These are phyloP conservation scores for Apodemia zela DNA, from an alignment of 2,888 invertebrate species.

Conservation along the genomic window DNA sequence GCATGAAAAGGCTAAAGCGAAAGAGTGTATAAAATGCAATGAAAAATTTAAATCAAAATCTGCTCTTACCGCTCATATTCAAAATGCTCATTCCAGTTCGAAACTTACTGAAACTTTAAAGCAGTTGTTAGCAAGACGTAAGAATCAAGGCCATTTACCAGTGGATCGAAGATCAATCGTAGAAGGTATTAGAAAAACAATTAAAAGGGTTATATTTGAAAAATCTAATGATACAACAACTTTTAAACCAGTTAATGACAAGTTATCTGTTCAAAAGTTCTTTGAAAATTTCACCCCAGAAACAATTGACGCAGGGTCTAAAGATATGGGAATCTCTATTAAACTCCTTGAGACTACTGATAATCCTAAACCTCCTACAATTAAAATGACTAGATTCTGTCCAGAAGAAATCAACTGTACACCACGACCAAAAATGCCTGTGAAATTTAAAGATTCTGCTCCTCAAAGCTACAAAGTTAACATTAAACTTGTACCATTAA, in stretches of 20 bases:
- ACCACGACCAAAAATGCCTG: constrained; percentile 47
- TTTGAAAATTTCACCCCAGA: constrained; percentile 64
- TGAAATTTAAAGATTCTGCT: constrained; percentile 40
- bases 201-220: constrained; percentile 43
- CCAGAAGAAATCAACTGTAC: constrained; percentile 19
- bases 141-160: constrained; percentile 27
- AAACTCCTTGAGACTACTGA: constrained; percentile 37
- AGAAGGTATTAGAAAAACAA: constrained; percentile 44
- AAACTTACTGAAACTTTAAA: constrained; percentile 59
- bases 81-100: constrained; percentile 48
- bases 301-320: constrained; percentile 24
- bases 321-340: constrained; percentile 34
- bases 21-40: constrained; percentile 59
- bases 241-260: constrained; percentile 38
- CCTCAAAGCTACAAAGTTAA: constrained; percentile 38
- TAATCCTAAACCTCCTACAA: constrained; percentile 33
- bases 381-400: constrained; percentile 51
- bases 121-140: constrained; percentile 52
- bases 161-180: constrained; percentile 24
- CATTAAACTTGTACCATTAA: constrained; percentile 41
- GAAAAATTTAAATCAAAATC: constrained; percentile 44
- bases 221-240: constrained; percentile 35
- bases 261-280: constrained; percentile 57
- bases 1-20: constrained; percentile 45
- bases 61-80: constrained; percentile 47